These are phyloP conservation scores for Caenorhabditis sp. DNA, from an alignment of 2,888 invertebrate genomes.

Conservation along the genomic window DNA sequence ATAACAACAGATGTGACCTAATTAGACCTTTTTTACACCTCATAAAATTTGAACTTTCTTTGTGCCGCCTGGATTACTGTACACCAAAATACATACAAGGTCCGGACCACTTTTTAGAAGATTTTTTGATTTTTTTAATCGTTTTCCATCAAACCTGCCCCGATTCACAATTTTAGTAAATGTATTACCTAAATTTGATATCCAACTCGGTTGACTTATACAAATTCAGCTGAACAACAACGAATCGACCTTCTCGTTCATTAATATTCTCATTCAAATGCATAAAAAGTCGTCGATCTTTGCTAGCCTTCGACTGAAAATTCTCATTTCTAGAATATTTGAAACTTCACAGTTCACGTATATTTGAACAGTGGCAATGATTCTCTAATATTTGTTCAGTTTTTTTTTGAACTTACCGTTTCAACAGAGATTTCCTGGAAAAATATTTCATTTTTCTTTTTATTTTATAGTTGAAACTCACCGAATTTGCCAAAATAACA, in stretches of 20 bases:
- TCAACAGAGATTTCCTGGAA: neutral
- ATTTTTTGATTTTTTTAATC: too few relatives aligned
- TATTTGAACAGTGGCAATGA: neutral
- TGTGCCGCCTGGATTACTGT: too few relatives aligned
- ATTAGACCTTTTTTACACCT: too few relatives aligned
- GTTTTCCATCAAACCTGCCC: too few relatives aligned
- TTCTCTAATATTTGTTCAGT: neutral
- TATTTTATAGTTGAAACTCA: slow-evolving; percentile 10
- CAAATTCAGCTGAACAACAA: slow-evolving; percentile 54
- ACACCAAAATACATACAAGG: too few relatives aligned
- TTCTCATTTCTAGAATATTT: too few relatives aligned
- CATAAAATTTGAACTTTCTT: too few relatives aligned
- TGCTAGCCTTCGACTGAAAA: slow-evolving; percentile 12
- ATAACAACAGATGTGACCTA: too few relatives aligned
- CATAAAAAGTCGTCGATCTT: slow-evolving; percentile 9
- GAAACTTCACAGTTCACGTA: too few relatives aligned
- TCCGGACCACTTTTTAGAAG: too few relatives aligned
- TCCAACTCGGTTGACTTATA: slow-evolving; percentile 33
- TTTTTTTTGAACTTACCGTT: neutral
- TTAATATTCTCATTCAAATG: neutral
- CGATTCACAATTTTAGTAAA: neutral
- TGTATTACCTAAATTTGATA: slow-evolving; percentile 30
- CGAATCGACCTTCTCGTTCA: slow-evolving; percentile 36
- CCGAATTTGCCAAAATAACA: slow-evolving; percentile 41
- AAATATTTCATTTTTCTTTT: neutral